These are phyloP conservation scores for Calameuta filiformis DNA, from an alignment of 2,888 invertebrate genomes.

Conservation along the genomic window DNA sequence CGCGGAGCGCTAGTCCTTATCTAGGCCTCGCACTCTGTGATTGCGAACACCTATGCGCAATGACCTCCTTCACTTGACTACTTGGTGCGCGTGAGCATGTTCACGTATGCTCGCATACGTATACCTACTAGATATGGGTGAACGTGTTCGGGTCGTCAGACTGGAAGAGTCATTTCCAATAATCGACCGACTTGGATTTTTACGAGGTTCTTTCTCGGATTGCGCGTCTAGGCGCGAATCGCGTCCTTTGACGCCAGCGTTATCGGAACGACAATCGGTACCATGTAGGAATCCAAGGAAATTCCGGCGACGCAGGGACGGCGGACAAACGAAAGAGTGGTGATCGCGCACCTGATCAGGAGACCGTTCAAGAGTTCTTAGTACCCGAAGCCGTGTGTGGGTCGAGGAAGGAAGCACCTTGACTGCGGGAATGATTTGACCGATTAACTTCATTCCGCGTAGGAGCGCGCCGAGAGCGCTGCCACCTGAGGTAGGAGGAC, in stretches of 20 bases:
- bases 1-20: too few relatives aligned
- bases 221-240: conserved; percentile 8
- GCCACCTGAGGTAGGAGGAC: not conserved
- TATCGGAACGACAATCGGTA: not conserved
- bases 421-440: conserved; percentile 25
- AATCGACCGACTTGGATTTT: conserved; percentile 2
- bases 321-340: not conserved
- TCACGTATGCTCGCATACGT: too few relatives aligned
- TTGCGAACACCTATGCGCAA: too few relatives aligned
- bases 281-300: conserved; percentile 12
- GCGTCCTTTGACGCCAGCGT: not conserved
- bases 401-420: conserved; percentile 21
- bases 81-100: too few relatives aligned
- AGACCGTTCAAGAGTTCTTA: conserved; percentile 7
- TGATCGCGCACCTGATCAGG: conserved; percentile 11
- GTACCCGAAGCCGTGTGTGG: conserved; percentile 21
- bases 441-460: conserved; percentile 22
- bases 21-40: too few relatives aligned
- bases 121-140: too few relatives aligned
- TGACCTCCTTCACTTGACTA: too few relatives aligned
- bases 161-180: too few relatives aligned
- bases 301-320: conserved; percentile 6
- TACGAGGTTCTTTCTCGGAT: conserved; percentile 14
- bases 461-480: not conserved
- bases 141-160: too few relatives aligned